Percentiles rank a stretch among this genome's conserved stretches.
Conservation (phyloP, 2,113 vertebrate genomes). For the Peromyscus maniculatus region DNA sequence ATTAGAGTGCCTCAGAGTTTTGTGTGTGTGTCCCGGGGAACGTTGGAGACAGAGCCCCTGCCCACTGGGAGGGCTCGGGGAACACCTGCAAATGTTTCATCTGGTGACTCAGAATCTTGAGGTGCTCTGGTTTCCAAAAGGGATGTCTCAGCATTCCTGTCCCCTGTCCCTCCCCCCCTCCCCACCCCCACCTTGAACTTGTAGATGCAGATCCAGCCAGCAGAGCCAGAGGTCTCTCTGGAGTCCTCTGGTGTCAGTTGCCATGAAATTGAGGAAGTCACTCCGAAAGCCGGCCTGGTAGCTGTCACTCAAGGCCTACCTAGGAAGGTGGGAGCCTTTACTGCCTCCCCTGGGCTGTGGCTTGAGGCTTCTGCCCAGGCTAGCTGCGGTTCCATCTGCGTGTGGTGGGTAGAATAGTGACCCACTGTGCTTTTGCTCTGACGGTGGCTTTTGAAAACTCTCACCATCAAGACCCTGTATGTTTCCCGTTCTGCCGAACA, state of each 20-base stretch:
- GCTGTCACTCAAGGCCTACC: constrained; percentile 8
- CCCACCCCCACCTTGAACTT: neutral
- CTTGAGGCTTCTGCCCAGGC: neutral
- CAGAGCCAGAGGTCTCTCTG: constrained; percentile 32
- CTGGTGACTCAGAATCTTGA: constrained; percentile 48
- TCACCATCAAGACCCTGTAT: neutral
- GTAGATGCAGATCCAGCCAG: neutral
- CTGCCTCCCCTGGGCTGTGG: neutral
- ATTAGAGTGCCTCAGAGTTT: neutral
- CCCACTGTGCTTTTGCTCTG: neutral
- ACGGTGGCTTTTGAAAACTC: neutral
- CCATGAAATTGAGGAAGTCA: constrained; percentile 35
- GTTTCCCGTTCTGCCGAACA: neutral
- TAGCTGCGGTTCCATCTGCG: neutral
- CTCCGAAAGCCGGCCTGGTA: constrained; percentile 14
- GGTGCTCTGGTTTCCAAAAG: constrained; percentile 44
- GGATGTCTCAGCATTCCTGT: constrained; percentile 53
- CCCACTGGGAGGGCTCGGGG: neutral
- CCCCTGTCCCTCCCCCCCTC: neutral
- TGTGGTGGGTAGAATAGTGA: constrained; percentile 39
- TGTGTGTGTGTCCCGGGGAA: constrained; percentile 1
- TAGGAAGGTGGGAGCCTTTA: neutral
- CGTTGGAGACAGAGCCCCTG: neutral
- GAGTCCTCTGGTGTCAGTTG: constrained; percentile 44
- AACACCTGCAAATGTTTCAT: constrained; percentile 15